Evolutionary conservation across 2,113 vertebrate species (phyloP).

Genomic region (Equus przewalskii): DNA sequence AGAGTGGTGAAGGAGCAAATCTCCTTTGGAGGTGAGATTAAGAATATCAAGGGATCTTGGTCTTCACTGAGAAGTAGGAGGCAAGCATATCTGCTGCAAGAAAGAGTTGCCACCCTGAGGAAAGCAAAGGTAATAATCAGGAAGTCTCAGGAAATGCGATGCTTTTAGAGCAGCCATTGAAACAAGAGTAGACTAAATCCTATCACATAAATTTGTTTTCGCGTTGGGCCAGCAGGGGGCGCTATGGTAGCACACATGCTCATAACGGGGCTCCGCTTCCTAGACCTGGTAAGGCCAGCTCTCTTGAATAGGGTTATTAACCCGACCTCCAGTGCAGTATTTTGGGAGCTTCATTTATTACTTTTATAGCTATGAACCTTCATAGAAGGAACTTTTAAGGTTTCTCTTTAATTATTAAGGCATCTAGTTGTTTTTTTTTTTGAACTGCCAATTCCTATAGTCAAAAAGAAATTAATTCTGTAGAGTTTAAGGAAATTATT

Average conservation of each 20-base stretch:
- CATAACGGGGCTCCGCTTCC: fast-evolving
- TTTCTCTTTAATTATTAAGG: conserved; percentile 82
- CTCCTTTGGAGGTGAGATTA: neutral
- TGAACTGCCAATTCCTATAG: conserved; percentile 64
- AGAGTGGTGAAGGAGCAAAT: neutral
- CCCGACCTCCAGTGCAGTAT: neutral
- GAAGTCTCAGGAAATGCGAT: neutral
- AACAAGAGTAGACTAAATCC: neutral
- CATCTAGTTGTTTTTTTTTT: conserved; percentile 12
- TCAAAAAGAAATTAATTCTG: conserved; percentile 76
- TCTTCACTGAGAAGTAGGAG: neutral
- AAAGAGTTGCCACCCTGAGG: neutral
- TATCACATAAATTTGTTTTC: neutral
- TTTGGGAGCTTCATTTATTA: conserved; percentile 71
- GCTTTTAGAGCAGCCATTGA: neutral
- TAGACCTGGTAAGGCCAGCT: neutral
- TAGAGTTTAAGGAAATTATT: conserved; percentile 73
- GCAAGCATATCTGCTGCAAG: neutral
- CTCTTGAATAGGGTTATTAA: neutral
- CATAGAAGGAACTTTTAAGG: conserved; percentile 73
- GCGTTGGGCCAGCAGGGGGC: conserved; percentile 84
- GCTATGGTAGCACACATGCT: conserved; percentile 69
- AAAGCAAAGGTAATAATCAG: neutral
- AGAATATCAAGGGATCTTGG: neutral
- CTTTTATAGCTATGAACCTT: conserved; percentile 72